phyloP scores from a whole-genome alignment of 1,140 invertebrate genomes.

The Pseudomyrmex cubaensis region DNA sequence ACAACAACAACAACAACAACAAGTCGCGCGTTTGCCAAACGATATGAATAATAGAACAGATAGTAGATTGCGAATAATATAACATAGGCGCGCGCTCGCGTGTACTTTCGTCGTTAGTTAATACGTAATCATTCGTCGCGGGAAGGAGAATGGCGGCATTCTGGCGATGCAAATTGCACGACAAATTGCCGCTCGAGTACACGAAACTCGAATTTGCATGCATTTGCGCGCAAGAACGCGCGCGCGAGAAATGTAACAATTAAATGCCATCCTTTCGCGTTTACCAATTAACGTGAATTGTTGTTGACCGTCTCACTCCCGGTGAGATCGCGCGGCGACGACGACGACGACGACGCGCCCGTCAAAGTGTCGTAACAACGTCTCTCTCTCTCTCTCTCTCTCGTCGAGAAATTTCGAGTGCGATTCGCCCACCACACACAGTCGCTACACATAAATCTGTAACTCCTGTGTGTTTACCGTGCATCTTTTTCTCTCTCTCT shows the following conservation, averaged over 20 bases:
- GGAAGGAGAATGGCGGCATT: not conserved
- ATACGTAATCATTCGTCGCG: slow-evolving; percentile 46
- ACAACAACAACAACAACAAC: too few relatives aligned
- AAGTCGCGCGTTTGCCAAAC: not conserved
- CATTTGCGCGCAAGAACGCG: slow-evolving; percentile 11
- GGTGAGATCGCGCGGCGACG: slow-evolving; percentile 12
- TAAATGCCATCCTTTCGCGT: slow-evolving; percentile 48
- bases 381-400: not conserved
- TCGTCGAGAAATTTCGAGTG: too few relatives aligned
- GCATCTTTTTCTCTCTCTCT: not conserved
- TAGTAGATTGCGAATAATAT: slow-evolving; percentile 25
- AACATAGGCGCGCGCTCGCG: slow-evolving; percentile 16
- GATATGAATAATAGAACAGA: slow-evolving; percentile 15
- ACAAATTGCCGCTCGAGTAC: slow-evolving; percentile 24
- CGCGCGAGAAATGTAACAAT: not conserved
- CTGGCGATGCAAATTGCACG: slow-evolving; percentile 18
- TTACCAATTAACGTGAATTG: slow-evolving; percentile 60
- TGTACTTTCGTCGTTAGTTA: slow-evolving; percentile 50
- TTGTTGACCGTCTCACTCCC: not conserved
- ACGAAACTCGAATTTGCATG: slow-evolving; percentile 27
- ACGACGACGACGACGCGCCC: not conserved
- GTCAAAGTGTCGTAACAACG: slow-evolving; percentile 16
- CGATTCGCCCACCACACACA: not conserved
- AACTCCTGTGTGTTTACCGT: slow-evolving; percentile 20
- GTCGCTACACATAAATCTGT: slow-evolving; percentile 56